Evolutionary conservation across 1,140 invertebrate genomes (phyloP), one percentile per base, ranked within the genome.

Genomic region (Cephus cinctus): DNA sequence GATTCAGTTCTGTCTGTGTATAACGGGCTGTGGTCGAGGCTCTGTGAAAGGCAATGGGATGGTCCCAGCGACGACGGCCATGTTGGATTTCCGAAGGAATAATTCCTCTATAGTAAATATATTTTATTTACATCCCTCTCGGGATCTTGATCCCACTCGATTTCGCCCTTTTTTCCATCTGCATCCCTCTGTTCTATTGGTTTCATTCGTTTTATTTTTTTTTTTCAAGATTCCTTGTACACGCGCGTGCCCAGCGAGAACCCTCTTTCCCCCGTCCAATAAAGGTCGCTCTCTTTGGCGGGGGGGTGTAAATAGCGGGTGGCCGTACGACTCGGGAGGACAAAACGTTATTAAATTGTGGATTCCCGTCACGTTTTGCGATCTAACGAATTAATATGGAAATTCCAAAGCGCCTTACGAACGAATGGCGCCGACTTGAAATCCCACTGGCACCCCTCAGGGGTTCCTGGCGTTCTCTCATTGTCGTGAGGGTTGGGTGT

Each of bases 311-410:
- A n/a, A n/a, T n/a, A n/a, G n/a, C 14, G 8, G 34, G 4, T 9
- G 34, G n/a, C 22, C 32, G 18, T 25, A 35, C 43, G 47, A 53
- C 43, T n/a, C 56, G 22, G 30, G 25, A 16, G 41, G 35, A 57
- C 47, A 56, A 65, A 63, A 62, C 48, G 54, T 54, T 63, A 63
- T 59, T 56, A 58, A 66, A 66, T 65, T 49, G 40, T 30, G 47
- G 43, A 65, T 64, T 67, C 57, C 39, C 49, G 50, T 60, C 63
- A 64, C 64, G 60, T 67, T 57, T 43, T 43, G 21, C 55, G 52
- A 58, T 63, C 64, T 58, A 62, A 63, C 60, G 59, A 64, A 69
- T 67, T 69, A 67, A 69, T 67, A 69, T 65, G 66, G 54, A 69
- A 65, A 69, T 69, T 65, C 51, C 51, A 50, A 63, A 57, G 54